These are phyloP conservation scores for Drosophila subpulchrella DNA, from an alignment of 1,140 invertebrate genomes.

Conservation along the genomic window DNA sequence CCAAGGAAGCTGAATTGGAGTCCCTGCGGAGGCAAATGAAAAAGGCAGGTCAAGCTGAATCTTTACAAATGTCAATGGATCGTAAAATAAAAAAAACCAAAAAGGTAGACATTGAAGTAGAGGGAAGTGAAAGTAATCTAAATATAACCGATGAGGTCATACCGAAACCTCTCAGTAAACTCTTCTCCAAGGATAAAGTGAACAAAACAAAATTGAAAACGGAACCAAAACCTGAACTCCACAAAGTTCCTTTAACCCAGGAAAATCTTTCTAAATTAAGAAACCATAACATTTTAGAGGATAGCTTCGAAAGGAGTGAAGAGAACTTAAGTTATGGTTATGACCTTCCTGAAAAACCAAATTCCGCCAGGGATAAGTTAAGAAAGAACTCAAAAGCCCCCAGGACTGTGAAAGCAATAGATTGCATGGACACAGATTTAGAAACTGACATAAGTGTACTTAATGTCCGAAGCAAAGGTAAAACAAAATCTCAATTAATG, in stretches of 20 bases:
- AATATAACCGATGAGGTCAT: background rate
- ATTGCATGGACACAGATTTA: background rate
- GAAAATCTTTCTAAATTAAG: background rate
- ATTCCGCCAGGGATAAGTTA: background rate
- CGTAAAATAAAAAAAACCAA: constrained; percentile 1
- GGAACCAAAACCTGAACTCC: background rate
- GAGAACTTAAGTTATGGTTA: background rate
- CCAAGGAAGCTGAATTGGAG: background rate
- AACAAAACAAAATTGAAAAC: constrained; percentile 1
- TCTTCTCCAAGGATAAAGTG: background rate
- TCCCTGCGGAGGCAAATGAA: background rate
- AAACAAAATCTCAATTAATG: constrained; percentile 15
- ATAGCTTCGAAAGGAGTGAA: background rate
- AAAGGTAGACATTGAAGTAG: background rate
- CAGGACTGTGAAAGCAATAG: background rate
- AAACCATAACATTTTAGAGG: background rate
- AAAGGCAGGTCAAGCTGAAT: background rate
- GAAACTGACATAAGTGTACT: background rate
- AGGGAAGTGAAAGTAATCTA: background rate
- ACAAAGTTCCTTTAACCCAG: background rate
- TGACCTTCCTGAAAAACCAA: background rate
- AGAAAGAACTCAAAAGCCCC: background rate
- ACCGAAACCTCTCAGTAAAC: background rate
- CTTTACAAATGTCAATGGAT: background rate
- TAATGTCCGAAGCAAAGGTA: background rate